Evolutionary conservation across 2,888 invertebrate species (phyloP), one percentile per base, ranked within the genome.

Genomic region (Vannuccia rotundouncinata): DNA sequence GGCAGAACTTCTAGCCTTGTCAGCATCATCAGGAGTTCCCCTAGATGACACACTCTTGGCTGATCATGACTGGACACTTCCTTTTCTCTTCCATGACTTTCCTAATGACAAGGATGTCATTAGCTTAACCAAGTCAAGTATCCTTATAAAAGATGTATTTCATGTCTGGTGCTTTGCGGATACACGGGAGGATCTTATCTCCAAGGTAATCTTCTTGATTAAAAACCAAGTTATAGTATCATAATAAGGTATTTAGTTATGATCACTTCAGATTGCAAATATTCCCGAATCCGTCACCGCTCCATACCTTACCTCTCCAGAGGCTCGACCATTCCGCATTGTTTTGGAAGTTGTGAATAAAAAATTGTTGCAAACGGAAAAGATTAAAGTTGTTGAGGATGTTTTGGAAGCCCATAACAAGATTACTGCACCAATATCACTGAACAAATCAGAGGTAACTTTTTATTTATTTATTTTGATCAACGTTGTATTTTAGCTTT

Each of bases 21-120:
- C 28, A 10, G 74, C 2, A 10, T 10, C n/a, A 2, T 10, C 10
- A 10, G 74, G 28, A 5, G 28, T 73, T 10, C 5, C 25, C 2
- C n/a, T 73, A 10, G 74, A 73, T n/a, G n/a, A 28, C 2, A 73
- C 25, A 73, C n/a, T 28, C 10, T 10, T 73, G 25, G n/a, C 25
- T 10, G 28, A n/a, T 73, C 74, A 73, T 10, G 28, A 73, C 28
- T 73, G 25, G 74, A 5, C 25, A 73, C 25, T 25, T 10, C 25
- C 25, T 73, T 73, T 73, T 73, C n/a, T 73, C 74, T 22, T 73
- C n/a, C 25, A 22, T 28, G 74, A 73, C 28, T 73, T 73, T 22
- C 28, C 74, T n/a, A 25, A 10, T 73, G 25, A 25, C n/a, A n/a
- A 73, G 10, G 10, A 73, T 28, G 5, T 73, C 5, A 5, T 10